A percentile compares a stretch with the other conserved stretches of the same genome.
These are phyloP conservation scores for Girardia tigrina DNA, from an alignment of 2,888 invertebrate species.

Conservation along the genomic window DNA sequence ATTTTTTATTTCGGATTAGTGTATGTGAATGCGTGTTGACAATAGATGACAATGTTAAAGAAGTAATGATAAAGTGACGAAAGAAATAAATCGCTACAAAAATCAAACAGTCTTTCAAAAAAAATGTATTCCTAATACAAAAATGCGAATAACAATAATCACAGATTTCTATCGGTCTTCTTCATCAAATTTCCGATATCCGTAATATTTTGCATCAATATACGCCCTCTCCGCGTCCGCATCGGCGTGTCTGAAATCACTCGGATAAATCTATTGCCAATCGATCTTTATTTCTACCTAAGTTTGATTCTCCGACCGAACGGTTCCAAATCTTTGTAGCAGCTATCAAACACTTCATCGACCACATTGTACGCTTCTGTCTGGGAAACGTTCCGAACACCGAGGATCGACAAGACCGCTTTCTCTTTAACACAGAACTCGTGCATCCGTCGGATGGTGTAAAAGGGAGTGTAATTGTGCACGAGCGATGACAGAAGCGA, in stretches of 20 bases:
- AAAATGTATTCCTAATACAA: too few species aligned
- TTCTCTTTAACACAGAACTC: constrained; percentile 75
- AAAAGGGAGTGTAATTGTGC: constrained; percentile 63
- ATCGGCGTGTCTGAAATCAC: too few species aligned
- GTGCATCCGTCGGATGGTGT: constrained; percentile 63
- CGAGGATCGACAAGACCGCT: constrained; percentile 68
- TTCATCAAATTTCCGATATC: not conserved
- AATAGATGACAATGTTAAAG: too few species aligned
- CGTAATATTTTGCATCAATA: constrained; percentile 24
- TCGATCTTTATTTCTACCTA: too few species aligned
- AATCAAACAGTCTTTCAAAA: too few species aligned
- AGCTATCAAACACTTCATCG: constrained; percentile 72
- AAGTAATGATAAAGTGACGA: too few species aligned
- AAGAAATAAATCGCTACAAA: too few species aligned
- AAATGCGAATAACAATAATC: not conserved
- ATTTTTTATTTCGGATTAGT: too few species aligned
- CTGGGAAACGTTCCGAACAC: constrained; percentile 63
- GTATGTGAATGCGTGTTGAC: too few species aligned
- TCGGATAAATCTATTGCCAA: too few species aligned
- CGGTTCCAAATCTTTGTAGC: constrained; percentile 81
- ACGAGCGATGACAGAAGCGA: constrained; percentile 67
- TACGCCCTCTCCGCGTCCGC: too few species aligned
- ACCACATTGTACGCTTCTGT: constrained; percentile 64
- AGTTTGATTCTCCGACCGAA: constrained; percentile 56
- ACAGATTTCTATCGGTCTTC: not conserved